phyloP scores from a whole-genome alignment of 2,113 vertebrate species.

The Pteronura brasiliensis region DNA sequence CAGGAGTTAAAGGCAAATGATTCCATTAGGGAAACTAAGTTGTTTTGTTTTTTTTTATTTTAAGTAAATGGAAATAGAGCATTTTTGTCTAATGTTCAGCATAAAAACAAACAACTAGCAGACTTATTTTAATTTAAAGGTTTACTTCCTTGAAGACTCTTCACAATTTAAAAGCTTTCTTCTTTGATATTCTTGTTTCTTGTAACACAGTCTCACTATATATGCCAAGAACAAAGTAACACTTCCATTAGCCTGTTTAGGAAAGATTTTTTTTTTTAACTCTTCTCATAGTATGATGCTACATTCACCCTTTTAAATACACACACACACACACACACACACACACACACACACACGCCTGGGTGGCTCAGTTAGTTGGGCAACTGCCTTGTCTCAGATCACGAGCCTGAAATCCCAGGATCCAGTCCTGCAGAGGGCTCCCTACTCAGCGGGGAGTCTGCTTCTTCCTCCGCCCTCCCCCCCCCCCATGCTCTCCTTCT shows the following conservation, averaged over 20 bases:
- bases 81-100: constrained; percentile 41
- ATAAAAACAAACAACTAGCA: constrained; percentile 15
- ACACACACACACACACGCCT: too few species aligned
- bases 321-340: neutral
- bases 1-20: constrained; percentile 41
- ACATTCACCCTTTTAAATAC: neutral
- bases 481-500: too few species aligned
- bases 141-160: constrained; percentile 16
- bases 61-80: constrained; percentile 26
- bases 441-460: too few species aligned
- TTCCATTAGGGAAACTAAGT: neutral
- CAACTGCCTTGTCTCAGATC: too few species aligned
- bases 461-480: too few species aligned
- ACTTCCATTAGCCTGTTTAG: neutral
- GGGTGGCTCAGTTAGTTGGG: too few species aligned
- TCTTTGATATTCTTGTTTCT: neutral
- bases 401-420: too few species aligned
- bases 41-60: neutral
- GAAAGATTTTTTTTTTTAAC: constrained; percentile 9
- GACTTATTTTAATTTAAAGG: constrained; percentile 37
- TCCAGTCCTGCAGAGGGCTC: too few species aligned
- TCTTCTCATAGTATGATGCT: constrained; percentile 24
- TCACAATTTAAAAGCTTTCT: constrained; percentile 30
- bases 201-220: neutral
- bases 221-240: constrained; percentile 31